Conservation (phyloP, 1,140 invertebrate species). For the Zaprionus davidi region DNA sequence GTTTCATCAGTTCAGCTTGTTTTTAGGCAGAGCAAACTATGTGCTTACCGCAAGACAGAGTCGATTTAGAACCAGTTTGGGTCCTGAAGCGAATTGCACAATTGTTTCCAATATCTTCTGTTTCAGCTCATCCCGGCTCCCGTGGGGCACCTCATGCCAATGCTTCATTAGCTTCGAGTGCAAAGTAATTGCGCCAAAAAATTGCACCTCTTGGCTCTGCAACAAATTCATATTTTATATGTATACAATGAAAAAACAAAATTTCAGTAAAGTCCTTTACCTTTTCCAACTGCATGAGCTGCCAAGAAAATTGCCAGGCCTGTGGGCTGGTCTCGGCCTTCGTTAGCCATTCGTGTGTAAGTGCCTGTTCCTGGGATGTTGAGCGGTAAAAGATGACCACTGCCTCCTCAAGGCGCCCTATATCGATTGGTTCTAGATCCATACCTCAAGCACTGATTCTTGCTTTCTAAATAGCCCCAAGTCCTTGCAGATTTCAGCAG, state of each 20-base stretch:
- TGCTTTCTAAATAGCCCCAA: slow-evolving; percentile 25
- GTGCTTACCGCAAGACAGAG: slow-evolving; percentile 93
- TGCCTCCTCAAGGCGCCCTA: slow-evolving; percentile 74
- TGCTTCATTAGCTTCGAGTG: slow-evolving; percentile 94
- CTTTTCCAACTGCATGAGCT: slow-evolving; percentile 91
- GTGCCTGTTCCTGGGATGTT: slow-evolving; percentile 86
- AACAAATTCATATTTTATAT: slow-evolving; percentile 6
- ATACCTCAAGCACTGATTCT: slow-evolving; percentile 15
- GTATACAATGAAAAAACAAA: neutral
- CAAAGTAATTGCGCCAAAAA: slow-evolving; percentile 95
- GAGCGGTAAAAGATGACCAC: slow-evolving; percentile 78
- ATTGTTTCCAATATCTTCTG: slow-evolving; percentile 91
- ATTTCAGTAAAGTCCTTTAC: slow-evolving; percentile 83
- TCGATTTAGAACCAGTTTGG: slow-evolving; percentile 93
- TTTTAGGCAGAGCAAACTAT: neutral
- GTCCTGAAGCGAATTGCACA: slow-evolving; percentile 90
- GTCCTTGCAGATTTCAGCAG: slow-evolving; percentile 35
- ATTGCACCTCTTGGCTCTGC: slow-evolving; percentile 93
- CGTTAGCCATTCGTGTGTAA: slow-evolving; percentile 93
- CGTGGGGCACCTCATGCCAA: slow-evolving; percentile 92
- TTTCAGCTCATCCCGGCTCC: slow-evolving; percentile 90
- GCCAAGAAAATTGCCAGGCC: slow-evolving; percentile 96
- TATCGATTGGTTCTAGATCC: slow-evolving; percentile 71
- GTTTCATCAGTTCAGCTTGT: neutral
- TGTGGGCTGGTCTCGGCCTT: slow-evolving; percentile 91